Conservation (phyloP, 2,113 vertebrate species). For the Rhea americana region DNA sequence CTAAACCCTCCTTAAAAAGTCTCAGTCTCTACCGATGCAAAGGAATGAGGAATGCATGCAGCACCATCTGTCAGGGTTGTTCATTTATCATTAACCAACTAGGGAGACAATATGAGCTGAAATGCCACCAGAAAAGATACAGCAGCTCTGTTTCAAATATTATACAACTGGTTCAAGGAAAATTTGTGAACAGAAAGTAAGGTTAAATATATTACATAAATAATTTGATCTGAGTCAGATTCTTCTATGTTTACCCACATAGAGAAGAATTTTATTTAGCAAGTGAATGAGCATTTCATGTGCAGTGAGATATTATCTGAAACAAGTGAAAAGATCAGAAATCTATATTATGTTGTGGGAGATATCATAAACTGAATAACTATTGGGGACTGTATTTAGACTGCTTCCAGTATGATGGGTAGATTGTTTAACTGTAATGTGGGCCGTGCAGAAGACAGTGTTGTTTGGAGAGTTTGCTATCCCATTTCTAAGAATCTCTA, state of each 20-base stretch:
- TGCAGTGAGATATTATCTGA: background rate
- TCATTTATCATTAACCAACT: slow-evolving; percentile 10
- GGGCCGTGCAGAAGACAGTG: background rate
- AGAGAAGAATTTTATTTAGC: slow-evolving; percentile 48
- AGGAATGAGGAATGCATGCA: background rate
- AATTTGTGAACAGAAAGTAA: slow-evolving; percentile 24
- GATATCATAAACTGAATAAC: background rate
- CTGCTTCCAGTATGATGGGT: background rate
- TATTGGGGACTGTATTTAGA: background rate
- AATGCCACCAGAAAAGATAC: background rate
- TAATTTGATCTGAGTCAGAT: slow-evolving; percentile 46
- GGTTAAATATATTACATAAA: slow-evolving; percentile 46
- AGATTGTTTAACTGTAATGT: background rate
- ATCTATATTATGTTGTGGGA: background rate
- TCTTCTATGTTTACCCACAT: slow-evolving; percentile 11
- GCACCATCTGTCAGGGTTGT: background rate
- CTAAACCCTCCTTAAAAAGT: slow-evolving; percentile 1
- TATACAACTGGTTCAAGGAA: background rate
- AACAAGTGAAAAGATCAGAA: background rate
- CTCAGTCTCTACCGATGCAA: background rate
- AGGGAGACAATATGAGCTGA: background rate
- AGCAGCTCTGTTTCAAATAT: background rate
- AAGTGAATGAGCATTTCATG: background rate
- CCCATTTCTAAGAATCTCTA: background rate
- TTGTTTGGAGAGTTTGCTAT: background rate